A percentile compares a stretch with the other conserved stretches of the same genome.
phyloP scores from a whole-genome alignment of 1,140 invertebrate genomes.

The Aphidius gifuensis region DNA sequence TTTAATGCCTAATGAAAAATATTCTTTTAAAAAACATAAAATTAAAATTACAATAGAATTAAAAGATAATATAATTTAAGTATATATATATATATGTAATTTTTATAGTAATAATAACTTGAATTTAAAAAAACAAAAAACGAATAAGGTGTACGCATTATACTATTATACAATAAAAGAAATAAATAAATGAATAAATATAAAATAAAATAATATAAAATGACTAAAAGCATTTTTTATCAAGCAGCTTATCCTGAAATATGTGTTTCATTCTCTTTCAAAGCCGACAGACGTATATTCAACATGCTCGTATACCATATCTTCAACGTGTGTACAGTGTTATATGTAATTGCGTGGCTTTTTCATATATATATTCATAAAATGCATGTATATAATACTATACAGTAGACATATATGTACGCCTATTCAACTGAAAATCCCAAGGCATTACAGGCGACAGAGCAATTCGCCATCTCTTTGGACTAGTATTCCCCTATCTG shows the following conservation, averaged over 20 bases:
- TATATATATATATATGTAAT: too few species aligned
- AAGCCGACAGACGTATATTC: constrained; percentile 8
- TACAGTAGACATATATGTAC: too few species aligned
- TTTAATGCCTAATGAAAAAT: too few species aligned
- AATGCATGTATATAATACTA: too few species aligned
- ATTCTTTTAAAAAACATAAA: too few species aligned
- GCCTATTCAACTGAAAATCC: not conserved
- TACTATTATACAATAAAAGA: not conserved
- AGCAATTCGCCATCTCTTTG: too few species aligned
- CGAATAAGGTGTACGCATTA: not conserved
- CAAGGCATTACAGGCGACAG: not conserved
- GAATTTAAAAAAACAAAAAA: not conserved
- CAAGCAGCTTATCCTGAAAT: constrained; percentile 10
- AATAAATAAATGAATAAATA: not conserved
- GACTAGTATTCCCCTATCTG: too few species aligned
- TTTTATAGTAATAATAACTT: too few species aligned
- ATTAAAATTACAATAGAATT: too few species aligned
- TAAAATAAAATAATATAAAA: too few species aligned
- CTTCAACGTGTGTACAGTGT: not conserved
- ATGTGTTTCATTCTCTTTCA: constrained; percentile 14
- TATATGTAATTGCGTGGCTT: not conserved
- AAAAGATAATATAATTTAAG: too few species aligned
- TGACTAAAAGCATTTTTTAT: not conserved
- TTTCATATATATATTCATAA: not conserved
- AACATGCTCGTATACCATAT: too few species aligned